Conservation (phyloP, 1,140 invertebrate species). For the Stegodyphus dumicola region DNA sequence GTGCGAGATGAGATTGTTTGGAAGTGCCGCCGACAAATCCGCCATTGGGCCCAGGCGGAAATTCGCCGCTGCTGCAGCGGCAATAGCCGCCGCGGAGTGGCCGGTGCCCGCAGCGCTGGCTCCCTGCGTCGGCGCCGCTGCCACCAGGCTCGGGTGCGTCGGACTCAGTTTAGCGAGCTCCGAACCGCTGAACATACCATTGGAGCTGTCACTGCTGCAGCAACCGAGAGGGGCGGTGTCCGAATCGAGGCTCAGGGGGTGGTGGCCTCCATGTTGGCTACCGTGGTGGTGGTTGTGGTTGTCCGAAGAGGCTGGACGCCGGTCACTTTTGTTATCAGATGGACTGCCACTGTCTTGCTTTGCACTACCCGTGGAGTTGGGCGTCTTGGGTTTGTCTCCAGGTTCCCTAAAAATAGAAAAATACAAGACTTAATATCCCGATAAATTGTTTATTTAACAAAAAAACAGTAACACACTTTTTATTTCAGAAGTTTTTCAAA, state of each 20-base stretch:
- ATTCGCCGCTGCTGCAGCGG: constrained; percentile 38
- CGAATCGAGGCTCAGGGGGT: constrained; percentile 42
- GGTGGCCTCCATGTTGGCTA: background rate
- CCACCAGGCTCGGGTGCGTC: constrained; percentile 1
- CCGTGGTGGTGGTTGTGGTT: constrained; percentile 25
- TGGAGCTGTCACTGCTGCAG: constrained; percentile 52
- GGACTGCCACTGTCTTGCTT: constrained; percentile 39
- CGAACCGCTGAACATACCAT: constrained; percentile 49
- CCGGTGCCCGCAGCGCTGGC: background rate
- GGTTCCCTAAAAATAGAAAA: constrained; percentile 28
- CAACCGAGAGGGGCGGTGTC: constrained; percentile 49
- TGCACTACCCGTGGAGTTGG: constrained; percentile 36
- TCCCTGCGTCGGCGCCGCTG: background rate
- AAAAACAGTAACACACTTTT: too few relatives aligned
- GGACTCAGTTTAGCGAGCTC: constrained; percentile 44
- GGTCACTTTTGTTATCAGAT: background rate
- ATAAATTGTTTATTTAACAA: too few relatives aligned
- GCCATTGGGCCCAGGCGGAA: constrained; percentile 45
- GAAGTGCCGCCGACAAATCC: constrained; percentile 31
- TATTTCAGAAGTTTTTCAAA: too few relatives aligned
- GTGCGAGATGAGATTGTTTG: constrained; percentile 31
- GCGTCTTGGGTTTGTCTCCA: constrained; percentile 50
- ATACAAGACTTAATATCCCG: too few relatives aligned
- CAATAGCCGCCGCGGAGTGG: constrained; percentile 36
- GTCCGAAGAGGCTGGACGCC: background rate